A percentile compares a stretch with the other conserved stretches of the same genome.
Conservation (phyloP, 2,797 vertebrate genomes). For the Argya squamiceps region DNA sequence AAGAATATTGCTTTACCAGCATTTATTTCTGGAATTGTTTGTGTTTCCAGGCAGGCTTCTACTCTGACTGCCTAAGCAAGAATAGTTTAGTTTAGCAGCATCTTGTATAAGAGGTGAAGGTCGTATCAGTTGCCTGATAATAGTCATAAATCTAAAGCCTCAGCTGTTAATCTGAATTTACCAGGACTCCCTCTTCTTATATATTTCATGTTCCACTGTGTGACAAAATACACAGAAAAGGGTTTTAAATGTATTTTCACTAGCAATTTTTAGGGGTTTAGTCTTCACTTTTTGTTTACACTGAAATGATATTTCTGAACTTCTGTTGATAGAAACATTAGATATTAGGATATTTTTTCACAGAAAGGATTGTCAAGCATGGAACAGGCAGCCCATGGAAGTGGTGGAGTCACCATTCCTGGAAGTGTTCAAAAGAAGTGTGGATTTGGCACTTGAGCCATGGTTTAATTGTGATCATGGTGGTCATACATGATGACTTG, state of each 20-base stretch:
- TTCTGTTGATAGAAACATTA: not conserved
- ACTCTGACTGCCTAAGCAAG: not conserved
- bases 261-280: not conserved
- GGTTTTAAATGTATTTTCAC: not conserved
- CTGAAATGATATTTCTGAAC: not conserved
- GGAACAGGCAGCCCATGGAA: not conserved
- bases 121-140: not conserved
- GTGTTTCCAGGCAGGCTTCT: not conserved
- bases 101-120: not conserved
- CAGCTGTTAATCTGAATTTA: not conserved
- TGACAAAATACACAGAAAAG: not conserved
- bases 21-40: slow-evolving; percentile 23
- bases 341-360: not conserved
- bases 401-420: not conserved
- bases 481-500: not conserved
- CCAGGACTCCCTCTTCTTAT: not conserved
- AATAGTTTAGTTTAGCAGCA: not conserved
- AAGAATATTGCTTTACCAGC: slow-evolving; percentile 17
- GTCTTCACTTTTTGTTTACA: not conserved
- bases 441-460: not conserved
- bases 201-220: not conserved
- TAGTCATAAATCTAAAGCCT: not conserved
- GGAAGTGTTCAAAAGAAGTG: not conserved
- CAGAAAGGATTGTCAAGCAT: not conserved
- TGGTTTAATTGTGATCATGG: not conserved